Base-by-base conservation (phyloP, 1,140 invertebrate species). In the Drosophila bocqueti region DNA sequence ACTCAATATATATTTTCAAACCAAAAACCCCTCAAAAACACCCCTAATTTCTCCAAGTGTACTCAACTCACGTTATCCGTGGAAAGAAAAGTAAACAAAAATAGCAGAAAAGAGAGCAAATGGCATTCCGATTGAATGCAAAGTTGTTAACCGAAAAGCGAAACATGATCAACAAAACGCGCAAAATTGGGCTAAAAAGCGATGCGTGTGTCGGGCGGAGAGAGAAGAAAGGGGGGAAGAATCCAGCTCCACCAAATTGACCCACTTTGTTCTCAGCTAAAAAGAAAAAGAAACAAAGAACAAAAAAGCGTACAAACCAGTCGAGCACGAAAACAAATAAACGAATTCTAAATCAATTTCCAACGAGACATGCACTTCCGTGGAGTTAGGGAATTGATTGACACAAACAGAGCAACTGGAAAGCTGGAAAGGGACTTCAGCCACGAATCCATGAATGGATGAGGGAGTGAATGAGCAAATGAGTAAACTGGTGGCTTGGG, bases 141-240 rank as follows among this genome's bases (percentile, higher is more conserved):
- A 86, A 86, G 82, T 81, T 85, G 82, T 84, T 76, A 64, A 50
- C 69, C 69, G 29, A 58, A 72, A 85, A 85, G 80, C 86, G 83
- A 89, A 86, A 86, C 83, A 86, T 86, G 83, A 83, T 86, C 89
- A 89, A 86, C 83, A 86, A 86, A 79, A 80, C 81, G 76, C 81
- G 86, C 84, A 16, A 89, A 86, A 80, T 86, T 76, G 79, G 66
- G 81, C 71, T 79, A 71, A 76, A 69, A 54, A 50, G 18, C 21
- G n/a, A 24, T 60, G 43, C 59, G 55, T 71, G 58, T 71, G 57
- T n/a, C 0, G 34, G 18, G n/a, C 16, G 40, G n/a, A 4, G 13
- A 6, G 15, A 4, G 15, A 21, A 38, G 29, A 58, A 1, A 1
- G 24, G 15, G 13, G 54, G 47, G 50, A 63, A 75, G 58, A 74